Evolutionary conservation across 2,113 vertebrate species (phyloP).

Genomic region (Mandrillus leucophaeus): DNA sequence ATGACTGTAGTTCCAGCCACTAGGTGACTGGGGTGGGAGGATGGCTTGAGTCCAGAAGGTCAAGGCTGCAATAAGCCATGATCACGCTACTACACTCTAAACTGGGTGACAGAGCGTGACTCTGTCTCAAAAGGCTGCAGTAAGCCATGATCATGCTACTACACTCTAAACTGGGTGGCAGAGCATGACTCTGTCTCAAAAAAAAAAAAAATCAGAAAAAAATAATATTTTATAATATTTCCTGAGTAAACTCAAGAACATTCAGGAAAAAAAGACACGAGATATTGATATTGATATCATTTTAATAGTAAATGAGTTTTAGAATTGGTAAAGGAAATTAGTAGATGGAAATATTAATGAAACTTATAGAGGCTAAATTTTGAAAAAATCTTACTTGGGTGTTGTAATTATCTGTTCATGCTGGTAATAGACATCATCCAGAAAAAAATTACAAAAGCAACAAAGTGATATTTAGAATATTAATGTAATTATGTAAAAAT

Average conservation of each 20-base stretch:
- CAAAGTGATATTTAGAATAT: not conserved
- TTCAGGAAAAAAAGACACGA: not conserved
- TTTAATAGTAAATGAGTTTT: not conserved
- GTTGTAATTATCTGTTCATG: not conserved
- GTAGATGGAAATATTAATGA: not conserved
- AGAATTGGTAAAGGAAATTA: not conserved
- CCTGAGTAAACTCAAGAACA: not conserved
- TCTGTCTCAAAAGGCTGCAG: no score
- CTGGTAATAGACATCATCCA: not conserved
- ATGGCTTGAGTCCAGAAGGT: no score
- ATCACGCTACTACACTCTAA: no score
- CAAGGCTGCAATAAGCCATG: no score
- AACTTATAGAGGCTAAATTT: not conserved
- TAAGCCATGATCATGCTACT: no score
- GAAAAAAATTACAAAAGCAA: not conserved
- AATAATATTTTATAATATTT: not conserved
- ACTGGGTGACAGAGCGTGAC: no score
- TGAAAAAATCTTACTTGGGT: not conserved
- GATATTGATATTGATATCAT: not conserved
- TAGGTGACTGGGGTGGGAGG: no score
- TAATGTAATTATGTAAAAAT: not conserved
- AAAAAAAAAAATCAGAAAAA: no score
- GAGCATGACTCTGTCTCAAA: no score
- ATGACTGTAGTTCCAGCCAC: no score
- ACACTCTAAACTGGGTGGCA: no score